These are phyloP conservation scores for Anoncus sp. DNA, from an alignment of 2,888 invertebrate species.

Conservation along the genomic window DNA sequence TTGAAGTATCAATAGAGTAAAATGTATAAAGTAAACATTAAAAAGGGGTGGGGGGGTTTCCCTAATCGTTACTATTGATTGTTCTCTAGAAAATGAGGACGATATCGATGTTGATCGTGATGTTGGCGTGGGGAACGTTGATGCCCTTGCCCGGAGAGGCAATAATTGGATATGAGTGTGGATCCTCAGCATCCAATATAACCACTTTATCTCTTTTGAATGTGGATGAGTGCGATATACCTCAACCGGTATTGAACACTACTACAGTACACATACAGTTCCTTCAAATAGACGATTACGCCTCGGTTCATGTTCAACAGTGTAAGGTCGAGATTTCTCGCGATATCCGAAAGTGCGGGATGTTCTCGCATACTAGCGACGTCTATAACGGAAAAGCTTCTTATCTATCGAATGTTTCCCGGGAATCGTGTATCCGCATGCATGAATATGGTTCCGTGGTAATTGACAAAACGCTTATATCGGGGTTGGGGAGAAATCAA, in stretches of 20 bases:
- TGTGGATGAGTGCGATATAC: conserved; percentile 16
- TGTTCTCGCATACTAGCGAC: conserved; percentile 33
- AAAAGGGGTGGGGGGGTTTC: too few relatives aligned
- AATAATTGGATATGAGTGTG: too few relatives aligned
- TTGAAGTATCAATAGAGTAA: too few relatives aligned
- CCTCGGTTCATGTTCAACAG: conserved; percentile 18
- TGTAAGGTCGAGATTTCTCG: conserved; percentile 36
- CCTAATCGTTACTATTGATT: too few relatives aligned
- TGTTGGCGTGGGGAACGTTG: too few relatives aligned
- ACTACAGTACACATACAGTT: conserved; percentile 8
- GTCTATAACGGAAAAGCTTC: conserved; percentile 28
- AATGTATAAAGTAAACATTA: too few relatives aligned
- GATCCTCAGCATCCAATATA: too few relatives aligned
- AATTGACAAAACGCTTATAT: not conserved
- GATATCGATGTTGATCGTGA: too few relatives aligned
- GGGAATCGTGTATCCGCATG: conserved; percentile 13
- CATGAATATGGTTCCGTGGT: not conserved
- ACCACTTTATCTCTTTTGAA: too few relatives aligned
- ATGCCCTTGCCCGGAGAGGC: too few relatives aligned
- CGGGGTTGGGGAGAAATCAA: conserved; percentile 6
- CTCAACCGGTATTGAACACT: not conserved
- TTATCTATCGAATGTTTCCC: conserved; percentile 10
- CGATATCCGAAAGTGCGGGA: conserved; percentile 17
- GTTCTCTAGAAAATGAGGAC: too few relatives aligned
- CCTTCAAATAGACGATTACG: conserved; percentile 22